A percentile compares a stretch with the other conserved stretches of the same genome.
phyloP scores from a whole-genome alignment of 2,888 invertebrate genomes.

The Drosophila antonietae region DNA sequence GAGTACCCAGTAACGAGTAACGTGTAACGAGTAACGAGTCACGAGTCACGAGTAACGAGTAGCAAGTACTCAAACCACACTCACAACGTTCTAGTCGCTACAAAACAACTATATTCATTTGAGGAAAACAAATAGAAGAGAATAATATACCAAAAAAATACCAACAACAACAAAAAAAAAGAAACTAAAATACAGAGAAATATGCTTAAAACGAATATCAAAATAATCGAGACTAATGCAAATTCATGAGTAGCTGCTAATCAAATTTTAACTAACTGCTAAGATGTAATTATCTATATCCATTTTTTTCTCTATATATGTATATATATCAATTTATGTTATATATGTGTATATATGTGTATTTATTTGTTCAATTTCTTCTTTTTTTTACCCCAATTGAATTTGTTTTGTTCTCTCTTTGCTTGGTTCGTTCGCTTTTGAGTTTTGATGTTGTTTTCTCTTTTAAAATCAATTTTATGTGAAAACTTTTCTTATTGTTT shows the following conservation, averaged over 20 bases:
- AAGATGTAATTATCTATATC: constrained; percentile 75
- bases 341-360: constrained; percentile 29
- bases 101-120: constrained; percentile 27
- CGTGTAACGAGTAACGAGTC: constrained; percentile 21
- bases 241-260: constrained; percentile 68
- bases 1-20: constrained; percentile 7
- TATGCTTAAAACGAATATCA: constrained; percentile 8
- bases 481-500: not conserved
- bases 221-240: constrained; percentile 44
- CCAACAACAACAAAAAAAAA: not conserved
- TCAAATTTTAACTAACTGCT: constrained; percentile 68
- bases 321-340: constrained; percentile 40
- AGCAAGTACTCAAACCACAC: constrained; percentile 29
- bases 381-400: not conserved
- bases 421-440: not conserved
- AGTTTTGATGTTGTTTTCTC: constrained; percentile 14
- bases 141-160: not conserved
- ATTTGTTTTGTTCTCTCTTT: not conserved
- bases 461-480: not conserved
- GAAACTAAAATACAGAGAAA: not conserved
- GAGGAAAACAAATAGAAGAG: constrained; percentile 12
- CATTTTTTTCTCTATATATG: constrained; percentile 52
- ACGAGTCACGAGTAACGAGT: constrained; percentile 21
- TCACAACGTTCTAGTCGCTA: constrained; percentile 41
- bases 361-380: not conserved